Conservation (phyloP, 2,888 invertebrate species). For the Tetragnatha montana region DNA sequence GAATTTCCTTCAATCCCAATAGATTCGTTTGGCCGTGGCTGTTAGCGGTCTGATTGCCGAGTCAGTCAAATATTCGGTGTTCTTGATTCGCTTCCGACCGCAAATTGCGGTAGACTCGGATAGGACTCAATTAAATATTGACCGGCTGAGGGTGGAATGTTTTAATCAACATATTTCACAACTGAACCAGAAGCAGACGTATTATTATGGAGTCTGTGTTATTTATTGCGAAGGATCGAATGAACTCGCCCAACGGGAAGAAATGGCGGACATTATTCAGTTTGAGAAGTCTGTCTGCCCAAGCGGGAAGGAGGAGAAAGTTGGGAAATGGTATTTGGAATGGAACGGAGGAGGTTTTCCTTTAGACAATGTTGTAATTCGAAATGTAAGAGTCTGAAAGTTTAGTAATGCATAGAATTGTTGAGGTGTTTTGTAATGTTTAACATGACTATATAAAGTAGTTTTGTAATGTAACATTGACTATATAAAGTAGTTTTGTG, state of each 20-base stretch:
- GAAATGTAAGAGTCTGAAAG: no score
- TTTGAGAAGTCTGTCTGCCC: no score
- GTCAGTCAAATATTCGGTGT: constrained; percentile 60
- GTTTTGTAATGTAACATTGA: no score
- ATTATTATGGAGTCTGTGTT: constrained; percentile 20
- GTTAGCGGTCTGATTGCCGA: constrained; percentile 52
- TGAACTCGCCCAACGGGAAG: neutral
- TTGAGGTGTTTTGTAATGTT: no score
- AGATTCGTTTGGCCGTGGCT: constrained; percentile 61
- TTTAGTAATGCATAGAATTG: no score
- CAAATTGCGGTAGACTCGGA: constrained; percentile 55
- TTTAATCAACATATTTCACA: constrained; percentile 66
- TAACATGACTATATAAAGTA: no score
- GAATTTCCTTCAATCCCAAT: constrained; percentile 68
- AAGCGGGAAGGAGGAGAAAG: no score
- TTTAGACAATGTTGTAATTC: no score
- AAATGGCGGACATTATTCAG: no score
- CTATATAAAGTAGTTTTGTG: no score
- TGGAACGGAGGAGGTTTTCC: no score
- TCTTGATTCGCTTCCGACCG: constrained; percentile 60
- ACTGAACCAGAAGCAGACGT: constrained; percentile 6
- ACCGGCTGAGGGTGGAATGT: constrained; percentile 56
- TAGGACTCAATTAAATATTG: constrained; percentile 63
- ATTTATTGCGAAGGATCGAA: constrained; percentile 22
- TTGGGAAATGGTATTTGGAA: no score